Base-by-base conservation (phyloP, 2,113 vertebrate genomes). In the Lonchura striata region DNA sequence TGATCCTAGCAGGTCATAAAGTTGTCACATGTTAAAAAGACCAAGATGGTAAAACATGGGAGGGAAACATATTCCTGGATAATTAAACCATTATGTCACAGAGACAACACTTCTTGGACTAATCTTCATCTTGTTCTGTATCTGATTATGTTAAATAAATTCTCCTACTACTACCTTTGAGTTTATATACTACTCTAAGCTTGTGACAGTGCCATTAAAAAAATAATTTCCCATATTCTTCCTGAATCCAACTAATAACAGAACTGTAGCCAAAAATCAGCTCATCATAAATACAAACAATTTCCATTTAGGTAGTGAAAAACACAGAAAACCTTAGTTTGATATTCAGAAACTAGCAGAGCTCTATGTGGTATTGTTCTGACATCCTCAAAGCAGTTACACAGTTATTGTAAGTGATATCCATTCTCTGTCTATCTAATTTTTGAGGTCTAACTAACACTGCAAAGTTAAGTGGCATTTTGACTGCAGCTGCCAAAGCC, bases 1-100 rank as follows among this genome's bases (percentile, higher is more conserved):
- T 99, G 99, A 97, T 98, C 98, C 99, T 99, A 96, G 92, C 18
- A 71, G 96, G 96, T 95, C 82, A 97, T 82, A 97, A 97, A 90
- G 94, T 79, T 69, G 47, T 31, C 47, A 47, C 11, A 59, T 1
- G 16, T 91, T 85, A 86, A 70, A 96, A 95, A 94, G 37, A 27
- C 21, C 72, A 92, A 71, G 70, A 74, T n/a, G 37, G 76, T 78
- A 94, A 92, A 88, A 78, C 50, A 11, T 2, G 10, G 30, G 86
- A 95, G 46, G 69, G 42, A 80, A 91, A 92, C 91, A 56, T 17
- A 25, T 6, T 78, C 46, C 72, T 68, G 22, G 13, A 7, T 37
- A 83, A 52, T 31, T n/a, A 60, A 37, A 56, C 7, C 13, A 56
- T 33, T 35, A 46, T 16, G 35, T 23, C 52, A 66, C n/a, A 86